These are phyloP conservation scores for Drosophila erecta DNA, from an alignment of 1,140 invertebrate species.

Conservation along the genomic window DNA sequence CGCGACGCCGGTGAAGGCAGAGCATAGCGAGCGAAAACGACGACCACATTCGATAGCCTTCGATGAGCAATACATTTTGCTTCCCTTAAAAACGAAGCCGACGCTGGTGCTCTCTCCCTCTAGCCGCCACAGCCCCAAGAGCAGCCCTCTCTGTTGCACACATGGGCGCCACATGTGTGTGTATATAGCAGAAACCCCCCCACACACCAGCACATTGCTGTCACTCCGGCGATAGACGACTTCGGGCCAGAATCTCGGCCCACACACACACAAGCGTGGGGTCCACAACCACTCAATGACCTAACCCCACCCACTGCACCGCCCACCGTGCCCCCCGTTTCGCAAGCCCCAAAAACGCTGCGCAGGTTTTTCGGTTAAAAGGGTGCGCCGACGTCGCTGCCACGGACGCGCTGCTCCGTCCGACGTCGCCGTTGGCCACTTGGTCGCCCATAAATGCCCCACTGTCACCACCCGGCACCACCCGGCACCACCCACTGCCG, in stretches of 20 bases:
- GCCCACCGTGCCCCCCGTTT: not conserved
- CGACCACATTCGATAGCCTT: conserved; percentile 81
- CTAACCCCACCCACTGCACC: conserved; percentile 28
- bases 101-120: conserved; percentile 13
- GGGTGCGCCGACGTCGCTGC: conserved; percentile 63
- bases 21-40: conserved; percentile 36
- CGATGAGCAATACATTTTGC: conserved; percentile 82
- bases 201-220: conserved; percentile 31
- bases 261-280: conserved; percentile 40
- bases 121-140: conserved; percentile 4
- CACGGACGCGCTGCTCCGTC: conserved; percentile 22
- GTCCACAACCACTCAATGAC: conserved; percentile 79
- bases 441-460: conserved; percentile 30
- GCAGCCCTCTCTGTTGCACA: conserved; percentile 6
- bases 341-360: conserved; percentile 24
- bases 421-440: conserved; percentile 50
- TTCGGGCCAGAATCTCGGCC: conserved; percentile 45
- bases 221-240: conserved; percentile 55
- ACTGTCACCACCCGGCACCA: conserved; percentile 1
- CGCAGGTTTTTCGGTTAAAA: conserved; percentile 65
- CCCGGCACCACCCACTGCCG: too few species aligned
- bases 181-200: conserved; percentile 2
- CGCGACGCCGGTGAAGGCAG: conserved; percentile 9
- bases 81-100: conserved; percentile 73
- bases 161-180: conserved; percentile 29